A percentile compares a stretch with the other conserved stretches of the same genome.
Conservation (phyloP, 1,140 invertebrate species). For the Heliconius melpomene region DNA sequence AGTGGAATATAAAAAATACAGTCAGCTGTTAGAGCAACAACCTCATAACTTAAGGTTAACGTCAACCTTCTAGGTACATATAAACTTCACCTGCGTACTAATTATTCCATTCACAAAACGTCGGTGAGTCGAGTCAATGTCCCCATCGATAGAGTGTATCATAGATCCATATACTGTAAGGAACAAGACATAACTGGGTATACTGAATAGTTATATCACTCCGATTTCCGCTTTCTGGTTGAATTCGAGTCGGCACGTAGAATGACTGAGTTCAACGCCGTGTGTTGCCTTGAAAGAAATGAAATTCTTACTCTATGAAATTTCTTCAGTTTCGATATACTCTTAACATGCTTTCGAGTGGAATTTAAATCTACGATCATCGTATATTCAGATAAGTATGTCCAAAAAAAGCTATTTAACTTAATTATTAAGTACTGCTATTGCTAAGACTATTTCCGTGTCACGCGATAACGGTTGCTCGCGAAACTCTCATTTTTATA, state of each 20-base stretch:
- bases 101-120: slow-evolving; percentile 27
- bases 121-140: background rate
- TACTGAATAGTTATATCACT: background rate
- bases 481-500: background rate
- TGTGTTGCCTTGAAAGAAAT: too few relatives aligned
- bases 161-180: too few relatives aligned
- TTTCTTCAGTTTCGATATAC: too few relatives aligned
- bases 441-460: background rate
- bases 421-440: background rate
- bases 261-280: too few relatives aligned
- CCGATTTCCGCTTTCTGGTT: too few relatives aligned
- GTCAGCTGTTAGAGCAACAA: slow-evolving; percentile 23
- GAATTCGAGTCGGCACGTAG: too few relatives aligned
- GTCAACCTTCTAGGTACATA: background rate
- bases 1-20: background rate
- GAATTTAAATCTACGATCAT: background rate
- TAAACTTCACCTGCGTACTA: slow-evolving; percentile 31
- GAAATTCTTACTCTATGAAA: too few relatives aligned
- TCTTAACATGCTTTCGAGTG: background rate
- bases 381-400: background rate
- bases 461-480: background rate
- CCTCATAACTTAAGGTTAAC: slow-evolving; percentile 29
- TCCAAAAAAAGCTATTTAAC: background rate
- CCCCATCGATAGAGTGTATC: background rate
- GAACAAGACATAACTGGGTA: background rate